Base-by-base conservation (phyloP, 2,797 vertebrate genomes). In the Thaleichthys pacificus region DNA sequence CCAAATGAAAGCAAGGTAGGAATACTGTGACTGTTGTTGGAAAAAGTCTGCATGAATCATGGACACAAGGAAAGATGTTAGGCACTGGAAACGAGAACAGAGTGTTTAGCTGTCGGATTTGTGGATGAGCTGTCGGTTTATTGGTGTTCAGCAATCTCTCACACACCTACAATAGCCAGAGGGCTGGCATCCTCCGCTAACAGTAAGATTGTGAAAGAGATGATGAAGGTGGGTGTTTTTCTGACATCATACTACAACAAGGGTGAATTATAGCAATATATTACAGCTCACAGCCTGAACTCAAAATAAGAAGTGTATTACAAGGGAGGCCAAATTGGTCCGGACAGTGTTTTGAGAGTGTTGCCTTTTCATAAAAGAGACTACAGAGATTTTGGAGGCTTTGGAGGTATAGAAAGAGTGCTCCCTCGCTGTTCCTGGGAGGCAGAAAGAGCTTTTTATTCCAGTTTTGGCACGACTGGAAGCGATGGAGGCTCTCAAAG, bases 371-470 rank as follows among this genome's bases (percentile, higher is more conserved):
- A 90, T 87, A 82, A 85, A 86, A 77, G 42, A 69, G 77, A 88
- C 82, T 30, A 35, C 69, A 70, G 71, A 72, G 84, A 85, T 87
- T 80, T 81, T 80, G 77, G 79, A 64, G 76, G 74, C 77, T 83
- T 80, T 72, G 62, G 68, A 86, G 76, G 77, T 81, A 74, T 63
- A 74, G 68, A 73, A 57, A 49, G 56, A 71, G 57, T 71, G 63
- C 77, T 83, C 76, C 77, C 70, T 73, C 70, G 76, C 86, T 86
- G 79, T 71, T 21, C 24, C 63, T 74, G 83, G 85, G 85, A 86
- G 74, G 82, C 76, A 89, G 88, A 93, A 91, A 78, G 77, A 92
- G 89, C 87, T 90, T 93, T 92, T 93, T 83, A 88, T 89, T 89
- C 72, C 70, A 73, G 72, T 86, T 81, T 88, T 93, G 91, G 91